Conservation (phyloP, 1,140 invertebrate genomes). For the Bombus haemorrhoidalis region DNA sequence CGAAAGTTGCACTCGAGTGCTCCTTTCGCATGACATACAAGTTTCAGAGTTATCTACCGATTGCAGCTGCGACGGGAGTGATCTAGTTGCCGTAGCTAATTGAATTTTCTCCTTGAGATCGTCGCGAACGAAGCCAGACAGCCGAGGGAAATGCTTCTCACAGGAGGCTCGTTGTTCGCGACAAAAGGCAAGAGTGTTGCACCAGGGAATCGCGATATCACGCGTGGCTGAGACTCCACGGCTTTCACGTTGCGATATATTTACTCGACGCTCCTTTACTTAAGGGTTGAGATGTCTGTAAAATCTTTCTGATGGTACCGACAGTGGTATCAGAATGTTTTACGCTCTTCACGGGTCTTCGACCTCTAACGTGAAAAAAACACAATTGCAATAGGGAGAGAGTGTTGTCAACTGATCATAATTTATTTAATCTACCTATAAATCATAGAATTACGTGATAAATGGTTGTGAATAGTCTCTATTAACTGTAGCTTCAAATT, state of each 20-base stretch:
- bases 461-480: too few species aligned
- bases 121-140: constrained; percentile 62
- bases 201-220: constrained; percentile 70
- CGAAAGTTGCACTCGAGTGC: background rate
- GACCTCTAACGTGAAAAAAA: constrained; percentile 13
- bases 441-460: too few species aligned
- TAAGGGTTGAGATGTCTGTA: constrained; percentile 52
- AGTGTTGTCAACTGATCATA: background rate
- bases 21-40: constrained; percentile 28
- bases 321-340: constrained; percentile 41
- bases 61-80: constrained; percentile 62
- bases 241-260: constrained; percentile 44
- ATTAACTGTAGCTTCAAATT: background rate
- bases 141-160: constrained; percentile 43
- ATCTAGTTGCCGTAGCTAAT: constrained; percentile 65
- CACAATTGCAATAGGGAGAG: background rate
- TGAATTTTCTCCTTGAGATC: constrained; percentile 74
- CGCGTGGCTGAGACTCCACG: constrained; percentile 65
- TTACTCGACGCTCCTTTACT: background rate
- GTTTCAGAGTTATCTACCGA: constrained; percentile 53
- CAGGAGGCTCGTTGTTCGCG: constrained; percentile 73
- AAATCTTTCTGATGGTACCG: constrained; percentile 52
- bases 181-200: constrained; percentile 70
- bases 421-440: background rate
- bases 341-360: constrained; percentile 50